phyloP scores from a whole-genome alignment of 1,140 invertebrate genomes.

The Tetragonula clypearis region DNA sequence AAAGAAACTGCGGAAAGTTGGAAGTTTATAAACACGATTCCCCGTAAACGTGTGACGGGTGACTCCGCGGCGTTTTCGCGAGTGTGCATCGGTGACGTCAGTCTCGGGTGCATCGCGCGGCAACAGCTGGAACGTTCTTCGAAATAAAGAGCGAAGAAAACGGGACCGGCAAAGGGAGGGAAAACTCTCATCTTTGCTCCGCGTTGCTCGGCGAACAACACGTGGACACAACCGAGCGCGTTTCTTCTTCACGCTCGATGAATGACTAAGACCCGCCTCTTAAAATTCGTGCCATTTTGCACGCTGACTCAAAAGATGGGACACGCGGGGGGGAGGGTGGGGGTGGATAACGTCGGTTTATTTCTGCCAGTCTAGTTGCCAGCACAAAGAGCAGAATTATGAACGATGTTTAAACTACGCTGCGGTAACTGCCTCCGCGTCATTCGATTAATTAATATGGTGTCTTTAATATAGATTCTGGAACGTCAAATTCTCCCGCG shows the following conservation, averaged over 20 bases:
- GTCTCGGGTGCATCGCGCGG: constrained; percentile 1
- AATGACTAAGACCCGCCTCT: constrained; percentile 66
- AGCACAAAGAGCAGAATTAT: constrained; percentile 72
- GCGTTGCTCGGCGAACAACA: constrained; percentile 7
- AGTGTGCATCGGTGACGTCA: constrained; percentile 54
- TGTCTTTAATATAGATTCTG: background rate
- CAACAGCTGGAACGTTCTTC: constrained; percentile 52
- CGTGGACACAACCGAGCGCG: background rate
- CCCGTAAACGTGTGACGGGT: constrained; percentile 15
- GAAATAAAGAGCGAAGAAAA: constrained; percentile 45
- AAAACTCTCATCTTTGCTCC: constrained; percentile 18
- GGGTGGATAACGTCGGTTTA: constrained; percentile 64
- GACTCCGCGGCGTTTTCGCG: constrained; percentile 20
- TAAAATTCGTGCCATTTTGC: constrained; percentile 60
- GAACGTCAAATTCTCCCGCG: background rate
- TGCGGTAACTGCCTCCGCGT: constrained; percentile 33
- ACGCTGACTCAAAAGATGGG: constrained; percentile 61
- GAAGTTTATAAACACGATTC: constrained; percentile 32
- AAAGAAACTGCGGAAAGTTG: background rate
- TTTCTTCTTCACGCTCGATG: constrained; percentile 44
- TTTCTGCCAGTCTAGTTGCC: constrained; percentile 61
- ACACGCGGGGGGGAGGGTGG: background rate
- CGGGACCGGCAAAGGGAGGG: constrained; percentile 19
- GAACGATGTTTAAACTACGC: constrained; percentile 48
- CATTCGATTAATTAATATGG: constrained; percentile 68